Evolutionary conservation across 2,888 invertebrate genomes (phyloP).

Genomic region (Parnassius mnemosyne): DNA sequence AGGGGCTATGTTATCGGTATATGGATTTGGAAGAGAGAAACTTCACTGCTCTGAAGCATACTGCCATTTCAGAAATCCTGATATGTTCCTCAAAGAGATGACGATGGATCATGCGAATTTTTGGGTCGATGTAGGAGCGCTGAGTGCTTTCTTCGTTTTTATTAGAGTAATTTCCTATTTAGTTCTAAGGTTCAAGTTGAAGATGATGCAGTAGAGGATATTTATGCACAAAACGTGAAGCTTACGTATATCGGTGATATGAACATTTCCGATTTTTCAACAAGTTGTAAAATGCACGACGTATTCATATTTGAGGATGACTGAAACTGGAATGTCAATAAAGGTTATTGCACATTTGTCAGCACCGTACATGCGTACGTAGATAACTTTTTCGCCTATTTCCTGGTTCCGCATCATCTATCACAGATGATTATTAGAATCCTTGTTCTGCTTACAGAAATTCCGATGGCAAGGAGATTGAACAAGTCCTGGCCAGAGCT

Average conservation of each 20-base stretch:
- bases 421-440: too few species aligned
- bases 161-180: conserved; percentile 90
- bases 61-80: conserved; percentile 90
- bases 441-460: too few species aligned
- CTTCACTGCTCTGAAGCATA: conserved; percentile 90
- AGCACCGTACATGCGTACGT: too few species aligned
- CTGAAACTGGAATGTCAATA: neutral
- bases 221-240: conserved; percentile 35
- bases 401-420: too few species aligned
- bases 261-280: conserved; percentile 29
- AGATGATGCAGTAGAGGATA: conserved; percentile 71
- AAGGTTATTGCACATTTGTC: too few species aligned
- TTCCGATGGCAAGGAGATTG: too few species aligned
- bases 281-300: conserved; percentile 3
- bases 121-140: conserved; percentile 91
- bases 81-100: conserved; percentile 91
- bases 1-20: conserved; percentile 94
- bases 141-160: conserved; percentile 88
- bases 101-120: conserved; percentile 89
- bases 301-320: neutral
- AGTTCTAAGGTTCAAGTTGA: conserved; percentile 89
- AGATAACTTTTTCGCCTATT: too few species aligned
- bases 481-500: too few species aligned
- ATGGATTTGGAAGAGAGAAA: conserved; percentile 90
- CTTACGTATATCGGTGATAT: conserved; percentile 34